Percentiles rank a stretch among this genome's conserved stretches.
Conservation (phyloP, 2,888 invertebrate species). For the Craniophora ligustri region DNA sequence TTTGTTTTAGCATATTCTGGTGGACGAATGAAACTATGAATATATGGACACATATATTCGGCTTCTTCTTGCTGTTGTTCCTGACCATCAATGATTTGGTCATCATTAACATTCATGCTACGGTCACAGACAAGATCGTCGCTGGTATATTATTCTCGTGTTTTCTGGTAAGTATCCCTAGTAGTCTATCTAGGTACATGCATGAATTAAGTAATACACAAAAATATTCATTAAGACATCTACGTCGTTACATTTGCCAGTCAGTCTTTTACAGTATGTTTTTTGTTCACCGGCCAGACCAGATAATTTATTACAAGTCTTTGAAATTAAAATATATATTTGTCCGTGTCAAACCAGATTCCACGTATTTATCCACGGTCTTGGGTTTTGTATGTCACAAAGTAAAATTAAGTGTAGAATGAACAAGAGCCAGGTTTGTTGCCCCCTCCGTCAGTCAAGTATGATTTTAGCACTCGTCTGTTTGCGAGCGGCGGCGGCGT, state of each 20-base stretch:
- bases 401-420: slow-evolving; percentile 10
- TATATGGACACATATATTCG: slow-evolving; percentile 98
- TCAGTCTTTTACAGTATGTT: not conserved
- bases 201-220: not conserved
- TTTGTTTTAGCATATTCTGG: slow-evolving; percentile 94
- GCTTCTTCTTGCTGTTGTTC: slow-evolving; percentile 94
- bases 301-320: not conserved
- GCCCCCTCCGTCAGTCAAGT: slow-evolving; percentile 11
- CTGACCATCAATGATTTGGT: slow-evolving; percentile 95
- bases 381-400: slow-evolving; percentile 2
- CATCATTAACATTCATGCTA: slow-evolving; percentile 93
- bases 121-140: slow-evolving; percentile 94
- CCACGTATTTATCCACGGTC: not conserved
- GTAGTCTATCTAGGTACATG: no score
- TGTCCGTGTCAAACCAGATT: not conserved
- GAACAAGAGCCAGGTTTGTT: slow-evolving; percentile 13
- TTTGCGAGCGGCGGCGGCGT: slow-evolving; percentile 21
- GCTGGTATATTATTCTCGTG: slow-evolving; percentile 95
- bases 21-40: slow-evolving; percentile 99
- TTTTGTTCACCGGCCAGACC: no score
- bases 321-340: not conserved
- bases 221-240: not conserved
- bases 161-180: slow-evolving; percentile 91
- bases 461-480: slow-evolving; percentile 27
- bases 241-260: not conserved